These are phyloP conservation scores for Ips typographus DNA, from an alignment of 1,140 invertebrate genomes.

Conservation along the genomic window DNA sequence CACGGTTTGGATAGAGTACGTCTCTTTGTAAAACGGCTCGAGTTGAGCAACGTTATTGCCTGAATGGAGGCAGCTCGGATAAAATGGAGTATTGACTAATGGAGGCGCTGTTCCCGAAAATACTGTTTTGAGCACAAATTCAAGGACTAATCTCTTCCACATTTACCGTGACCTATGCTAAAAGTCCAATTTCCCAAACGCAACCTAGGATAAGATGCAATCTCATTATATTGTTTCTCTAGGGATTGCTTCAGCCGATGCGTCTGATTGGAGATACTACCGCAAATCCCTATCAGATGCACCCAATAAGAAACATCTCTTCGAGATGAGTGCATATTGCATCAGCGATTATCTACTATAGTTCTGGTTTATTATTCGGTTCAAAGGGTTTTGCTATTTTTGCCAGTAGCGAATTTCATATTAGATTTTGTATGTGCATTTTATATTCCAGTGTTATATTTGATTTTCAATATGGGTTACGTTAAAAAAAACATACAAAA, in stretches of 20 bases:
- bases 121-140: background rate
- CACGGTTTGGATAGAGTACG: conserved; percentile 31
- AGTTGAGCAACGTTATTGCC: conserved; percentile 28
- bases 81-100: conserved; percentile 27
- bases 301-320: conserved; percentile 24
- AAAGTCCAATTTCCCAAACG: background rate
- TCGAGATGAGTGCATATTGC: conserved; percentile 1
- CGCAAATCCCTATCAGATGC: conserved; percentile 20
- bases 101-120: background rate
- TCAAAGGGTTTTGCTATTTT: background rate
- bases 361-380: conserved; percentile 1
- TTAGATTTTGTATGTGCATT: no score
- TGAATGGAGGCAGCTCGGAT: conserved; percentile 19
- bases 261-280: conserved; percentile 24
- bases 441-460: no score
- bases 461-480: no score
- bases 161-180: no score
- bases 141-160: background rate
- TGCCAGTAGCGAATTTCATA: no score
- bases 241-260: conserved; percentile 21
- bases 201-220: conserved; percentile 18
- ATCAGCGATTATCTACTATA: conserved; percentile 9
- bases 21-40: conserved; percentile 31
- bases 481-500: no score
- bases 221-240: conserved; percentile 22